A percentile compares a stretch with the other conserved stretches of the same genome.
These are phyloP conservation scores for Pagetopsis macropterus DNA, from an alignment of 2,797 vertebrate genomes.

Conservation along the genomic window DNA sequence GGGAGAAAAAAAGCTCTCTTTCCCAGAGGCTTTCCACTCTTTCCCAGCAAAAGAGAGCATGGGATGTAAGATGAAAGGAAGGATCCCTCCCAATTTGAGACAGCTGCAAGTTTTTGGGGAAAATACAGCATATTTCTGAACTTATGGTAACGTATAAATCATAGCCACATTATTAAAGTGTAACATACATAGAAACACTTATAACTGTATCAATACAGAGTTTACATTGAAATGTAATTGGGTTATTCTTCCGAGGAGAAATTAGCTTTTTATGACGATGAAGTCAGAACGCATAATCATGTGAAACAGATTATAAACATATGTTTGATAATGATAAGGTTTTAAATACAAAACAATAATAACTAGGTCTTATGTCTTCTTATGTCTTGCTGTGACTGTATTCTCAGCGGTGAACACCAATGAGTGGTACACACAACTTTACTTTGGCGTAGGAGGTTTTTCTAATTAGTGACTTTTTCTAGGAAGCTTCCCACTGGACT, in stretches of 20 bases:
- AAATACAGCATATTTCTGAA: conserved; percentile 12
- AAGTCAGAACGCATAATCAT: not conserved
- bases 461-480: conserved; percentile 61
- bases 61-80: conserved; percentile 28
- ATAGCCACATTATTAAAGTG: not conserved
- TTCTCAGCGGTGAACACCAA: conserved; percentile 32
- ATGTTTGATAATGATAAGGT: not conserved
- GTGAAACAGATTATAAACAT: not conserved
- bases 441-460: conserved; percentile 39
- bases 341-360: conserved; percentile 6
- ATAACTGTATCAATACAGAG: not conserved
- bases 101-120: conserved; percentile 26
- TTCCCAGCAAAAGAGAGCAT: conserved; percentile 37
- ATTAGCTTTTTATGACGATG: not conserved
- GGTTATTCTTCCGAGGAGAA: not conserved
- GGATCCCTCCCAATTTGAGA: conserved; percentile 18
- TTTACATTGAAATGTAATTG: not conserved
- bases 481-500: conserved; percentile 38
- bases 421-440: conserved; percentile 47
- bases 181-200: not conserved
- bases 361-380: conserved; percentile 6
- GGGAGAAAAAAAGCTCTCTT: conserved; percentile 34
- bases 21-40: conserved; percentile 32
- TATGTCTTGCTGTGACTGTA: conserved; percentile 49
- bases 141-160: conserved; percentile 13